Evolutionary conservation across 2,888 invertebrate genomes (phyloP).

Genomic region (Lithophane socia): DNA sequence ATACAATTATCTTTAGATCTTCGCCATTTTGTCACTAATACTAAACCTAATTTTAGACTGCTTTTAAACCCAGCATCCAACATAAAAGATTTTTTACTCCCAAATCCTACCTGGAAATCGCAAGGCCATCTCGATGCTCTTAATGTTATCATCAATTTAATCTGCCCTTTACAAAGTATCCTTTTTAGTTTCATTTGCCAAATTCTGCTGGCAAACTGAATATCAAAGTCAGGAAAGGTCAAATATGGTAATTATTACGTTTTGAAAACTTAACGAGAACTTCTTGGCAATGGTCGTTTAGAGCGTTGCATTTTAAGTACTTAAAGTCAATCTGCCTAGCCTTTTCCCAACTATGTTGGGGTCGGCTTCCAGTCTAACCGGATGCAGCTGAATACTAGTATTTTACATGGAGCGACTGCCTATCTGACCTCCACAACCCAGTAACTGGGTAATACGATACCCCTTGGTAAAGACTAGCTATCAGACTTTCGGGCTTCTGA

Average conservation of each 20-base stretch:
- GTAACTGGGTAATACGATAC: too few relatives aligned
- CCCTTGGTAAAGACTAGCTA: too few relatives aligned
- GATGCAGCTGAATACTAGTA: too few relatives aligned
- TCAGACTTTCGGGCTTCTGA: too few relatives aligned
- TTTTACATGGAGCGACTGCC: too few relatives aligned
- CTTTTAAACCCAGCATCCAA: constrained; percentile 24
- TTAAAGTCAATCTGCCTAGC: background rate
- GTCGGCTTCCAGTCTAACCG: too few relatives aligned
- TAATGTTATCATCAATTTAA: constrained; percentile 51
- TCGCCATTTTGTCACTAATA: background rate
- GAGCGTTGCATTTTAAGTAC: constrained; percentile 29
- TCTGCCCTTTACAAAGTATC: constrained; percentile 42
- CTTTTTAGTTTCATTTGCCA: constrained; percentile 44
- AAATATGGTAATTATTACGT: constrained; percentile 14
- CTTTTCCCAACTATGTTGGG: too few relatives aligned
- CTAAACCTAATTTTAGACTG: constrained; percentile 34
- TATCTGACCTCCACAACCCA: too few relatives aligned
- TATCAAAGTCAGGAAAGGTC: constrained; percentile 46
- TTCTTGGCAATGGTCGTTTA: constrained; percentile 22
- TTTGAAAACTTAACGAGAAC: constrained; percentile 26
- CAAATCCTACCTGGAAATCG: constrained; percentile 50
- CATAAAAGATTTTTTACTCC: constrained; percentile 32
- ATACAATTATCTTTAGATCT: background rate
- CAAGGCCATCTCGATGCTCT: constrained; percentile 35
- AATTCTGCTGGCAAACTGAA: constrained; percentile 26